phyloP scores from a whole-genome alignment of 2,888 invertebrate species.

The Clistopyga incitator region DNA sequence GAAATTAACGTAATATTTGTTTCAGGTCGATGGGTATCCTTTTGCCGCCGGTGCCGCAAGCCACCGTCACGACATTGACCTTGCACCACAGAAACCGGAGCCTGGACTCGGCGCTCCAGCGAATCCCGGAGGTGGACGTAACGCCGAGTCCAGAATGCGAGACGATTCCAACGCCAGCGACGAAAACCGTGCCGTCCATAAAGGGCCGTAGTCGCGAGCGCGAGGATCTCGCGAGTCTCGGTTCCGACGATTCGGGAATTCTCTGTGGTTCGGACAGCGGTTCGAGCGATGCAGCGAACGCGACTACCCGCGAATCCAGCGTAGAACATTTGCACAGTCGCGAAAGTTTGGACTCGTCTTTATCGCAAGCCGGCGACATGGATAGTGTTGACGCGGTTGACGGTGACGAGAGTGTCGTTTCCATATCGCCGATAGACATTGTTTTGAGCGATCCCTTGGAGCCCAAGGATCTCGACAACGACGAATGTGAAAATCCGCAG shows the following conservation, averaged over 20 bases:
- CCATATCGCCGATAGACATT: slow-evolving; percentile 76
- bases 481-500: slow-evolving; percentile 67
- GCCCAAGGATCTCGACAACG: slow-evolving; percentile 69
- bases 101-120: slow-evolving; percentile 94
- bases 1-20: slow-evolving; percentile 60
- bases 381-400: slow-evolving; percentile 81
- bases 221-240: slow-evolving; percentile 87
- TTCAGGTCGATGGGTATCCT: slow-evolving; percentile 88
- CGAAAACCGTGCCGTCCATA: slow-evolving; percentile 68
- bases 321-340: slow-evolving; percentile 87
- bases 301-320: slow-evolving; percentile 85
- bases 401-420: slow-evolving; percentile 82
- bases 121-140: slow-evolving; percentile 94
- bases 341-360: slow-evolving; percentile 90
- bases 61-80: slow-evolving; percentile 84
- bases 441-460: slow-evolving; percentile 66
- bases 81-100: slow-evolving; percentile 93
- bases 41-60: slow-evolving; percentile 87
- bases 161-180: slow-evolving; percentile 77
- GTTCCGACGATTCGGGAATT: slow-evolving; percentile 93
- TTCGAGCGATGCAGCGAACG: slow-evolving; percentile 83
- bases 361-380: slow-evolving; percentile 85
- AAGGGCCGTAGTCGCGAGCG: slow-evolving; percentile 85
- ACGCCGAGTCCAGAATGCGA: slow-evolving; percentile 88
- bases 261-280: slow-evolving; percentile 87